These are phyloP conservation scores for Rousettus leschenaultii DNA, from an alignment of 2,113 vertebrate genomes.

Conservation along the genomic window DNA sequence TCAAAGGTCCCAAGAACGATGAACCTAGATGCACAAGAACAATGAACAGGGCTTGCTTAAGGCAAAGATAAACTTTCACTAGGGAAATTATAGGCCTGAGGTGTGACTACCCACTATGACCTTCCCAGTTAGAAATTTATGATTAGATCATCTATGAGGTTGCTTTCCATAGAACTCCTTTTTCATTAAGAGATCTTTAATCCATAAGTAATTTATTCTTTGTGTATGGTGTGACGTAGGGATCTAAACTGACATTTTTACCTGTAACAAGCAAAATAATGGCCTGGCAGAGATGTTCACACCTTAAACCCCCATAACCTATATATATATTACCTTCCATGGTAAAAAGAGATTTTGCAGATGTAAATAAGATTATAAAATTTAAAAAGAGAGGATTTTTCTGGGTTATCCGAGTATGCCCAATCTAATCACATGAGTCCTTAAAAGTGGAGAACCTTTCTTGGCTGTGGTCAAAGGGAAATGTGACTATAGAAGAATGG, in stretches of 20 bases:
- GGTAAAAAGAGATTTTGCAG: not conserved
- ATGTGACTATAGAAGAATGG: not conserved
- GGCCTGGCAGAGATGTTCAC: not conserved
- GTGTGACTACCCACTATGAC: not conserved
- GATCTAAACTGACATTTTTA: not conserved
- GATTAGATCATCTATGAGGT: not conserved
- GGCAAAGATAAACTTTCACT: not conserved
- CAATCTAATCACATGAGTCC: not conserved
- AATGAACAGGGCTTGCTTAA: not conserved
- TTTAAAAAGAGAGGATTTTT: not conserved
- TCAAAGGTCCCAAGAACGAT: not conserved
- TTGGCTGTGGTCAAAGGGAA: not conserved
- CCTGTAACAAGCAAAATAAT: not conserved
- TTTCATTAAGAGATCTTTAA: not conserved
- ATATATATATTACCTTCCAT: not conserved
- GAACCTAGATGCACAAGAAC: not conserved
- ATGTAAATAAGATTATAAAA: not conserved
- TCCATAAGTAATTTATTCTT: slow-evolving; percentile 6
- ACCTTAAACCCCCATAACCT: not conserved
- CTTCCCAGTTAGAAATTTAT: not conserved
- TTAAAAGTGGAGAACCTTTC: not conserved
- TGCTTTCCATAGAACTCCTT: not conserved
- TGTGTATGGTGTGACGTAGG: not conserved
- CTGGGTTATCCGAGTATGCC: not conserved
- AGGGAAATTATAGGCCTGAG: not conserved